Evolutionary conservation across 92 coral and sea anemone genomes (phyloP), one percentile per base, ranked within the genome.

Genomic region (Epizoanthus stellaris): DNA sequence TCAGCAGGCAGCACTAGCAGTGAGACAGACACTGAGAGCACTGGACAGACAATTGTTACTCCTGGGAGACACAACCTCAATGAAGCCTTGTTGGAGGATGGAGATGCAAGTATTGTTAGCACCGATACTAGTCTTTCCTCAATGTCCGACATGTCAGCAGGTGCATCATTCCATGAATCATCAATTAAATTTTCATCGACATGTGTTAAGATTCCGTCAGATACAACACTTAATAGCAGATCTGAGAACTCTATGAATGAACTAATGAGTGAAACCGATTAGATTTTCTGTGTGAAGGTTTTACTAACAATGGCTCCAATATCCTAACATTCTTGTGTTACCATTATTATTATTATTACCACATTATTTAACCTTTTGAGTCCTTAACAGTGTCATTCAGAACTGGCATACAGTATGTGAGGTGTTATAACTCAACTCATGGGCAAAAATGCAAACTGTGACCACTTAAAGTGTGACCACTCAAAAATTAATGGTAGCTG

Each of bases 111-210:
- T 65, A 85, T 89, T 12, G 7, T 87, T 0, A 87, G 95, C 74
- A 87, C 88, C 2, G 95, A 94, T 42, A 86, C 94, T 0, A 94
- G 94, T 57, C 61, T 92, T 15, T 94, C 95, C 7, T 92, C 95
- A 1, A 59, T 94, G 81, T 92, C 95, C 1, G 95, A 94, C 42
- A 75, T 92, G 71, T 94, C 98, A 0, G 95, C 87, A 40, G 89
- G 88, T 39, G 85, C 98, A 1, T 94, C 98, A 3, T 94, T 93
- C 57, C 92, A 91, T 62, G 98, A 91, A 25, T 86, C 92, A 1
- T 94, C 98, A 8, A 94, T 94, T 21, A 95, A 93, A 3, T 94
- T 94, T 72, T 94, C 98, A 3, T 94, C 98, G 25, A 92, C 98
- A 9, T 94, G 98, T 70, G 90, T 93, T 73, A 94, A 94, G 59